Percentiles rank a stretch among this genome's conserved stretches.
These are phyloP conservation scores for Pteria penguin DNA, from an alignment of 2,888 invertebrate species.

Conservation along the genomic window DNA sequence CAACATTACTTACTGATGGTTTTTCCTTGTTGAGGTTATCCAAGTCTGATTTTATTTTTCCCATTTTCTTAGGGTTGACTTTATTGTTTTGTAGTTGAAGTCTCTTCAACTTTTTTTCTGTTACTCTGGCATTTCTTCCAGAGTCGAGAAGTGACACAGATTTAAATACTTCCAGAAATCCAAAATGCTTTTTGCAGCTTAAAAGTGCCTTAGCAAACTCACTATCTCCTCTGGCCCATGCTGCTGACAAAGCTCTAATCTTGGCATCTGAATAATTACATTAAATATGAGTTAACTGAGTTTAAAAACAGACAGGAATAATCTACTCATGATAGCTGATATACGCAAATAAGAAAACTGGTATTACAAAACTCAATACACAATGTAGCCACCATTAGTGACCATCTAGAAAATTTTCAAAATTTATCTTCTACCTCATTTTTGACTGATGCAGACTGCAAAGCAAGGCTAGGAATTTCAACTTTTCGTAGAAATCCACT, in stretches of 20 bases:
- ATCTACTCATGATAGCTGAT: too few species aligned
- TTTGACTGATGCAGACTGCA: too few species aligned
- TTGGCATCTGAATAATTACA: slow-evolving; percentile 70
- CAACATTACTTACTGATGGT: slow-evolving; percentile 63
- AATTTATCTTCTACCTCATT: too few species aligned
- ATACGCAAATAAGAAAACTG: too few species aligned
- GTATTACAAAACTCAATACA: too few species aligned
- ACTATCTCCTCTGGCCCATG: slow-evolving; percentile 75
- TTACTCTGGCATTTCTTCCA: slow-evolving; percentile 66
- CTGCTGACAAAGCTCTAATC: slow-evolving; percentile 74
- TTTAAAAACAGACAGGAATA: too few species aligned
- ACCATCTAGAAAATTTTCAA: too few species aligned
- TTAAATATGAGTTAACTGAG: too few species aligned
- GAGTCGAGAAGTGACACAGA: slow-evolving; percentile 73
- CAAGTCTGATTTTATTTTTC: slow-evolving; percentile 74
- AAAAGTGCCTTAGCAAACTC: slow-evolving; percentile 72
- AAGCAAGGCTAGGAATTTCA: too few species aligned
- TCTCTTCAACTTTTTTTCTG: slow-evolving; percentile 74
- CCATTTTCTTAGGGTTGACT: slow-evolving; percentile 66
- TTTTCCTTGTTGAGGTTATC: slow-evolving; percentile 72
- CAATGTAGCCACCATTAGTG: too few species aligned
- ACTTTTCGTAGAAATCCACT: too few species aligned
- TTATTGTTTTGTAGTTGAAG: slow-evolving; percentile 68
- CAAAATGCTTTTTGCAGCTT: slow-evolving; percentile 61
- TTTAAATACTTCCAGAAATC: slow-evolving; percentile 75